These are phyloP conservation scores for Mystacornis crossleyi DNA, from an alignment of 2,113 vertebrate genomes.

Conservation along the genomic window DNA sequence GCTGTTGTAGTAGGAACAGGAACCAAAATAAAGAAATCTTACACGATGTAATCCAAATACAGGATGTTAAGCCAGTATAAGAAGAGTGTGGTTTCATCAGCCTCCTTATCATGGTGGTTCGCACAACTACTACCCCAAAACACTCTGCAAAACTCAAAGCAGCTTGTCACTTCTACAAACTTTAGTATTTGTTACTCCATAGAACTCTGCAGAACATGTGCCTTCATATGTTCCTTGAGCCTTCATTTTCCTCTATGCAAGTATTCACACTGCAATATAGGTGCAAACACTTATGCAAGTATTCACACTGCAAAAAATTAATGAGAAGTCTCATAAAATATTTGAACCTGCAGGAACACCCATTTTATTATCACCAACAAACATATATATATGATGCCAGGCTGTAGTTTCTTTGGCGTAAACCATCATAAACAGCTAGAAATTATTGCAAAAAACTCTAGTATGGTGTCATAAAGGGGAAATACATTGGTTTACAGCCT, in stretches of 20 bases:
- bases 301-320: not conserved
- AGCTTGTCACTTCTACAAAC: too few species aligned
- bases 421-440: not conserved
- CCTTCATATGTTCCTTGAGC: not conserved
- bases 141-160: not conserved
- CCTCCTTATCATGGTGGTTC: not conserved
- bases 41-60: not conserved
- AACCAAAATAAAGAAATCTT: not conserved
- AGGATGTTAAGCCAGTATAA: not conserved
- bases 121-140: not conserved
- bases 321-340: not conserved
- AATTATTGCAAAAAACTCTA: not conserved
- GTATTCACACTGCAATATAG: too few species aligned
- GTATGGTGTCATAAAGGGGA: not conserved
- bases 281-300: too few species aligned
- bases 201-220: not conserved
- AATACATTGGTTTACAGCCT: not conserved
- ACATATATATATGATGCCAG: not conserved
- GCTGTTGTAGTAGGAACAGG: not conserved
- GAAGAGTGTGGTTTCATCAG: not conserved
- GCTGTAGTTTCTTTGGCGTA: not conserved
- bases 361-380: not conserved
- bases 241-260: not conserved
- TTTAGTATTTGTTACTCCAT: not conserved
- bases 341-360: not conserved